Percentiles rank a stretch among this genome's conserved stretches.
Conservation (phyloP, 2,888 invertebrate genomes). For the Agelastica alni region DNA sequence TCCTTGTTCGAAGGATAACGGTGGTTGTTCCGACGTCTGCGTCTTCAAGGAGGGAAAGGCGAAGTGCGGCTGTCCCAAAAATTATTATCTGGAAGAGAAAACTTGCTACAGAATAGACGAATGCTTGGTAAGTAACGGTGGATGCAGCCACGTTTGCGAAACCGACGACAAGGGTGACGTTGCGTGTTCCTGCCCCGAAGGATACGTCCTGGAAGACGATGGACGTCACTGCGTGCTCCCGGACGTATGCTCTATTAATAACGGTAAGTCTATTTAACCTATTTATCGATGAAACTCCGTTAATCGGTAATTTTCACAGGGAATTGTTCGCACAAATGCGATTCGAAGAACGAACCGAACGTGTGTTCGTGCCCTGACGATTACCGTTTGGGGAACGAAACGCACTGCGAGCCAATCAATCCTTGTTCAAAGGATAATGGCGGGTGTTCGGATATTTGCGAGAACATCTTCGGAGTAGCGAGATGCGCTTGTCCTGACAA, state of each 20-base stretch:
- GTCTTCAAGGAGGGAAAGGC: conserved; percentile 59
- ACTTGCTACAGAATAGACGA: conserved; percentile 42
- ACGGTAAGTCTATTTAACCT: conserved; percentile 57
- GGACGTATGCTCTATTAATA: conserved; percentile 51
- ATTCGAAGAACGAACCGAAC: conserved; percentile 35
- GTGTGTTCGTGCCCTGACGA: conserved; percentile 44
- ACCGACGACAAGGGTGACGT: conserved; percentile 42
- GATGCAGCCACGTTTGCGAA: conserved; percentile 44
- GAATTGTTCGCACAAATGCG: conserved; percentile 63
- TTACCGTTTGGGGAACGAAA: conserved; percentile 47
- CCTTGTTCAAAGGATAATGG: conserved; percentile 54
- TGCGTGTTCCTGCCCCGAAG: conserved; percentile 57
- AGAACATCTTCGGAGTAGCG: conserved; percentile 59
- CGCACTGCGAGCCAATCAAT: conserved; percentile 58
- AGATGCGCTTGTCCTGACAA: conserved; percentile 61
- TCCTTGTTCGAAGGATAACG: conserved; percentile 59
- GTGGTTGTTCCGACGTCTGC: conserved; percentile 64
- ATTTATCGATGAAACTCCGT: too few species aligned
- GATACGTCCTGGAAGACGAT: conserved; percentile 38
- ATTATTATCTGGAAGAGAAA: conserved; percentile 48
- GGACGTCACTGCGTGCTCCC: conserved; percentile 43
- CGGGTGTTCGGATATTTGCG: conserved; percentile 56
- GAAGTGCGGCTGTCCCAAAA: conserved; percentile 58
- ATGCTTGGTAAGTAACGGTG: conserved; percentile 52
- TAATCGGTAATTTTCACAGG: neutral